Base-by-base conservation (phyloP, 2,888 invertebrate species). In the Maniola hyperantus region DNA sequence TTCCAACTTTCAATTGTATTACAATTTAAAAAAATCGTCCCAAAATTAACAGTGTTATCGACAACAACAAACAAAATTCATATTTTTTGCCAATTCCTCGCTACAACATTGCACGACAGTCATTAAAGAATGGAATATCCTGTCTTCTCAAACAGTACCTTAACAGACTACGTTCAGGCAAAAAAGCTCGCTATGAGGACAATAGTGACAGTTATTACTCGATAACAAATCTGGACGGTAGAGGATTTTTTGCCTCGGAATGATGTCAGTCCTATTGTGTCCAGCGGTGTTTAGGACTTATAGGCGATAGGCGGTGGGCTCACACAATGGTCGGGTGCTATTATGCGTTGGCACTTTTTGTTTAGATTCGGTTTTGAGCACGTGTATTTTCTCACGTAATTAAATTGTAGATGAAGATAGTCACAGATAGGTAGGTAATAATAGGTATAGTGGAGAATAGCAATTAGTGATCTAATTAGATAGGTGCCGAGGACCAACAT, bases 121-220 rank as follows among this genome's bases (percentile, higher is more conserved):
- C 8, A 1, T 13, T 13, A 6, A n/a, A n/a, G n/a, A 44, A 5
- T 44, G 0, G 6, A 13, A n/a, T n/a, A 15, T 2, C 36, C 8
- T 15, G 13, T 34, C 57, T 42, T 6, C 26, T 13, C 36, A 18
- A 36, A 48, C 26, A 13, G 6, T 34, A 50, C 60, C 50, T 61
- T 50, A 15, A 33, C 18, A 36, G 39, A 39, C 44, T 48, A 34
- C 33, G n/a, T 39, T 2, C 26, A 26, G n/a, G 26, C 44, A 63
- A 54, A 53, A 63, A 63, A 15, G 15, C 18, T 74, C 73, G 78
- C 74, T 76, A 80, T 8, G 58, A 54, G 67, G 64, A 91, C 89
- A 89, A 89, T 83, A 81, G 85, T 78, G 84, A 84, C 87, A 84
- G 54, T 66, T 72, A 68, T 67, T 58, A 50, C 50, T 58, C 48